These are phyloP conservation scores for Eleginops maclovinus DNA, from an alignment of 2,113 vertebrate genomes.

Conservation along the genomic window DNA sequence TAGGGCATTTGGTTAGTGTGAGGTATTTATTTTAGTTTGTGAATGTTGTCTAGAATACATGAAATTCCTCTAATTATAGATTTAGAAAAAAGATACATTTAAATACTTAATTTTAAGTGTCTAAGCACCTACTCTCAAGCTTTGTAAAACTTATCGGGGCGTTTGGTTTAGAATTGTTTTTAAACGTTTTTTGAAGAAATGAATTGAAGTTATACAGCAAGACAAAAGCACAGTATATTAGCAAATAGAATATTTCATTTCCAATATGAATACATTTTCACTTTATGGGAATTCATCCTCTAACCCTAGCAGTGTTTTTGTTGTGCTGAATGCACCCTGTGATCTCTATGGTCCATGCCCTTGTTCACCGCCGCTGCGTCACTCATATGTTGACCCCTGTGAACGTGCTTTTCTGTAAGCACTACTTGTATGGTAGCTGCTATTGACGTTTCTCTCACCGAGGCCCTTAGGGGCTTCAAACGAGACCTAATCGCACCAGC, in stretches of 20 bases:
- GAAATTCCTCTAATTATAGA: no score
- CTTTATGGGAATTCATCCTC: slow-evolving; percentile 13
- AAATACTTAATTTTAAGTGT: no score
- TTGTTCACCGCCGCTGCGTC: slow-evolving; percentile 29
- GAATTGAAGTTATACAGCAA: background rate
- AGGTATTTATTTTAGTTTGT: no score
- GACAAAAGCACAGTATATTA: background rate
- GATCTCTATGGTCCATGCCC: slow-evolving; percentile 5
- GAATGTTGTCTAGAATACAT: no score
- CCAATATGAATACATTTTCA: slow-evolving; percentile 19
- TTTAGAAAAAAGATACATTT: no score
- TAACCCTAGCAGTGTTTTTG: background rate
- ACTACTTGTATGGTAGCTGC: slow-evolving; percentile 18
- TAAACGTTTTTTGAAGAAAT: background rate
- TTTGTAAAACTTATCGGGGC: no score
- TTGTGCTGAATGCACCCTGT: slow-evolving; percentile 2
- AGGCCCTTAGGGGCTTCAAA: slow-evolving; percentile 52
- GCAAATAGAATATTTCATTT: slow-evolving; percentile 31
- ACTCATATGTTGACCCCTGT: slow-evolving; percentile 20
- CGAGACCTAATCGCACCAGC: slow-evolving; percentile 63
- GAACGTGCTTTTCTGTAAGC: slow-evolving; percentile 18
- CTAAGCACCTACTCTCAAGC: no score
- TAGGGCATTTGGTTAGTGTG: no score
- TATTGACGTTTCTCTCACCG: slow-evolving; percentile 56
- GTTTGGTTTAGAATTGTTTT: no score